Evolutionary conservation across 2,797 vertebrate species (phyloP).

Genomic region (Squalus acanthias): DNA sequence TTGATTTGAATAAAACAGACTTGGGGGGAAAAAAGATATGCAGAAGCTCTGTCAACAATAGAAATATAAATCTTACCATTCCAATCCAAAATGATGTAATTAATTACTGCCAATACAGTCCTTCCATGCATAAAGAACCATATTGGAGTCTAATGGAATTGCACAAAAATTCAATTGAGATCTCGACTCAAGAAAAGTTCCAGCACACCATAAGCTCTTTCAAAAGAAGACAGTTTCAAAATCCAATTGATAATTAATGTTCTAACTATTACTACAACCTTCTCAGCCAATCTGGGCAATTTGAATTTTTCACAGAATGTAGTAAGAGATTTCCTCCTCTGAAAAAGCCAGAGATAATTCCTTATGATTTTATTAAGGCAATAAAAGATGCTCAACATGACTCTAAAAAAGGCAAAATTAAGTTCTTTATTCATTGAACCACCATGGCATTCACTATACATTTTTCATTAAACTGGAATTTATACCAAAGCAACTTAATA

Average conservation of each 20-base stretch:
- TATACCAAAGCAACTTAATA: slow-evolving; percentile 37
- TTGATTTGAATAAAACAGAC: not conserved
- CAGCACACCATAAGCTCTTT: not conserved
- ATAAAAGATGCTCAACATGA: slow-evolving; percentile 50
- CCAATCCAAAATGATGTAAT: not conserved
- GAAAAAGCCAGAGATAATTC: slow-evolving; percentile 54
- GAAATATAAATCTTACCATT: slow-evolving; percentile 12
- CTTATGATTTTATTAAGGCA: slow-evolving; percentile 54
- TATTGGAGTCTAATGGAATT: not conserved
- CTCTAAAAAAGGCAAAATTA: slow-evolving; percentile 52
- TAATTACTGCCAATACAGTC: not conserved
- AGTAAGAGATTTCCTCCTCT: slow-evolving; percentile 45
- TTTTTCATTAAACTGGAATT: slow-evolving; percentile 52
- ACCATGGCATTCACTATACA: slow-evolving; percentile 42
- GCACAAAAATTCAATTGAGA: not conserved
- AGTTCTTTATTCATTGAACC: slow-evolving; percentile 53
- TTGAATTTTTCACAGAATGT: slow-evolving; percentile 50
- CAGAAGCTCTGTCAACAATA: not conserved
- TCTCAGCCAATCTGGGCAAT: slow-evolving; percentile 47
- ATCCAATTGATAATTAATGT: not conserved
- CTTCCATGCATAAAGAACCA: not conserved
- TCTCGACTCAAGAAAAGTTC: not conserved
- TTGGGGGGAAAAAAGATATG: not conserved
- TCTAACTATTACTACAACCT: too few relatives aligned
- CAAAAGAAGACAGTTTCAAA: not conserved